A percentile compares a stretch with the other conserved stretches of the same genome.
Conservation (phyloP, 2,113 vertebrate species). For the Coptodon bakossiorum region DNA sequence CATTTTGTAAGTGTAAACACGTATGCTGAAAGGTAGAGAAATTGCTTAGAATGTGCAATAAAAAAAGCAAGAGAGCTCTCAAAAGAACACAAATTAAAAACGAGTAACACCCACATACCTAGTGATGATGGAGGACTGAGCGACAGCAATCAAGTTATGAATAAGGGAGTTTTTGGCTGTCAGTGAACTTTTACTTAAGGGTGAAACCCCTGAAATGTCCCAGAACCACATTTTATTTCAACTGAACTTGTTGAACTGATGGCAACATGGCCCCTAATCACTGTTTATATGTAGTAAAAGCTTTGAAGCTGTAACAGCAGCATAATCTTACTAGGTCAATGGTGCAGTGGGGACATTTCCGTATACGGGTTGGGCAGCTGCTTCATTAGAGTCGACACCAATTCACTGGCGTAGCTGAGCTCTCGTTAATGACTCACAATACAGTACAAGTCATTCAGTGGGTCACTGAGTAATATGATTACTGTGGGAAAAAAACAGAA, state of each 20-base stretch:
- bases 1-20: constrained; percentile 43
- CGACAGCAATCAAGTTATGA: neutral
- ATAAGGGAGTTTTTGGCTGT: neutral
- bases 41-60: neutral
- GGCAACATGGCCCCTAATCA: neutral
- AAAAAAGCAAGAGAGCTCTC: neutral
- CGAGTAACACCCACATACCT: neutral
- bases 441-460: neutral
- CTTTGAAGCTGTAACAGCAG: neutral
- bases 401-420: neutral
- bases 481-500: neutral
- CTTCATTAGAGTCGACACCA: neutral
- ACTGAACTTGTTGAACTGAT: neutral
- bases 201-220: neutral
- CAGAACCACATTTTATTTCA: neutral
- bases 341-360: neutral
- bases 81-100: neutral
- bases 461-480: neutral
- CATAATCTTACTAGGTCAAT: neutral
- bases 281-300: neutral
- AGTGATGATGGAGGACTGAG: neutral
- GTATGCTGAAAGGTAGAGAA: neutral
- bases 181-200: neutral
- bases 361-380: neutral
- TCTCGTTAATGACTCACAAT: neutral